These are phyloP conservation scores for Chamaetylas fuelleborni DNA, from an alignment of 2,113 vertebrate species.

Conservation along the genomic window DNA sequence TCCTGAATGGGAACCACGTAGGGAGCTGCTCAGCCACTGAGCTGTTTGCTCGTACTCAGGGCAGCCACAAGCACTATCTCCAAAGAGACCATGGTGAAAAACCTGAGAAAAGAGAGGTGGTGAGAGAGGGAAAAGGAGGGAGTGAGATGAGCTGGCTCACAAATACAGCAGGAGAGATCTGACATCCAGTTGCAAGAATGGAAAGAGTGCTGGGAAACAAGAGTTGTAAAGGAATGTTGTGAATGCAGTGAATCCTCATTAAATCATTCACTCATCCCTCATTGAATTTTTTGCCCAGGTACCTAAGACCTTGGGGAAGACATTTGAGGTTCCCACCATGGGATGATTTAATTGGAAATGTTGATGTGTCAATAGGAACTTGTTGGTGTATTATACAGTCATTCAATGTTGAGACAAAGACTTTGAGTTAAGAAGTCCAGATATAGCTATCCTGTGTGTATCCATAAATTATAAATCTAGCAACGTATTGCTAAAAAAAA, in stretches of 20 bases:
- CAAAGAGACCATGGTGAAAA: background rate
- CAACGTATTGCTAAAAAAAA: background rate
- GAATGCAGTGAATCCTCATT: background rate
- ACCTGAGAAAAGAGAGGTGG: background rate
- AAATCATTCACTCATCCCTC: too few species aligned
- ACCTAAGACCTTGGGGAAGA: background rate
- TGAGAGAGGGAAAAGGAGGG: background rate
- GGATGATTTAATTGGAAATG: background rate
- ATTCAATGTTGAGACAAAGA: background rate
- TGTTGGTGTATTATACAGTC: background rate
- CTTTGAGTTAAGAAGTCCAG: background rate
- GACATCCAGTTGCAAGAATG: background rate
- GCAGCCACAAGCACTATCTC: background rate
- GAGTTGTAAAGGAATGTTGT: background rate
- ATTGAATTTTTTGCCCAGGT: background rate
- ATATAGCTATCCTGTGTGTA: background rate
- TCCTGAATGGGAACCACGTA: background rate
- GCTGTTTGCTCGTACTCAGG: background rate
- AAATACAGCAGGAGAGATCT: background rate
- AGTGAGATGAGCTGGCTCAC: background rate
- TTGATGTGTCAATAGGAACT: background rate
- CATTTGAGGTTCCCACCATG: background rate
- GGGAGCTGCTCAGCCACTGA: background rate
- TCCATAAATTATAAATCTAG: background rate
- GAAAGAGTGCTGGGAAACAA: background rate